These are phyloP conservation scores for Lepidurus apus DNA, from an alignment of 1,140 invertebrate species.

Conservation along the genomic window DNA sequence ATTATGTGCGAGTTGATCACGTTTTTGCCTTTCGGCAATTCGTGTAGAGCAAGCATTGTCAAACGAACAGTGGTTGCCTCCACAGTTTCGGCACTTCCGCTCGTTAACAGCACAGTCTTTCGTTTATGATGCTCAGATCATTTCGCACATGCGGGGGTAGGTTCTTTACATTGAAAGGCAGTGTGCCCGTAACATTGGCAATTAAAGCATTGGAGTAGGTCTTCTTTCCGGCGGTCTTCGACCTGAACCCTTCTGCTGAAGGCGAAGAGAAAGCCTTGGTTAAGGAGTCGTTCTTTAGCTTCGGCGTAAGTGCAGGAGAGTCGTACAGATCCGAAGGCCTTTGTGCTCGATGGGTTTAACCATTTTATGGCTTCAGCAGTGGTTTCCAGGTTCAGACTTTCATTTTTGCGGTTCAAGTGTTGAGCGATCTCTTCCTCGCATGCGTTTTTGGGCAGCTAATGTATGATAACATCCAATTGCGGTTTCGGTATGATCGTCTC, in stretches of 20 bases:
- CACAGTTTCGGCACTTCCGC: constrained; percentile 5
- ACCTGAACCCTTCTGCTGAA: neutral
- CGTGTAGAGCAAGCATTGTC: neutral
- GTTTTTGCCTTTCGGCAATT: neutral
- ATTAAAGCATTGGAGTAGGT: constrained; percentile 10
- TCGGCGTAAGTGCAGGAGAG: neutral
- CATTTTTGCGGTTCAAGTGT: neutral
- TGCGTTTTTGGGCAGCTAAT: neutral
- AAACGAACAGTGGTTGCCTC: neutral
- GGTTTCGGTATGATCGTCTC: neutral
- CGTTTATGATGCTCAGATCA: neutral
- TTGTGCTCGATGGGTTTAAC: no score
- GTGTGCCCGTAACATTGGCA: constrained; percentile 25
- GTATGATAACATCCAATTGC: neutral
- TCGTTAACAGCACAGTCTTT: neutral
- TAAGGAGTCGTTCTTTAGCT: neutral
- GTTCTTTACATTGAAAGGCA: neutral
- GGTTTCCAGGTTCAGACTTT: neutral
- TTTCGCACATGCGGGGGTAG: neutral
- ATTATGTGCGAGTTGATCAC: neutral
- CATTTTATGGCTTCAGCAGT: neutral
- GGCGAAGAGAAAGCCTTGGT: neutral
- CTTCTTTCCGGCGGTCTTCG: neutral
- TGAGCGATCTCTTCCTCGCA: neutral
- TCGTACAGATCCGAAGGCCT: no score